phyloP scores from a whole-genome alignment of 2,113 vertebrate species.

The Craseonycteris thonglongyai region DNA sequence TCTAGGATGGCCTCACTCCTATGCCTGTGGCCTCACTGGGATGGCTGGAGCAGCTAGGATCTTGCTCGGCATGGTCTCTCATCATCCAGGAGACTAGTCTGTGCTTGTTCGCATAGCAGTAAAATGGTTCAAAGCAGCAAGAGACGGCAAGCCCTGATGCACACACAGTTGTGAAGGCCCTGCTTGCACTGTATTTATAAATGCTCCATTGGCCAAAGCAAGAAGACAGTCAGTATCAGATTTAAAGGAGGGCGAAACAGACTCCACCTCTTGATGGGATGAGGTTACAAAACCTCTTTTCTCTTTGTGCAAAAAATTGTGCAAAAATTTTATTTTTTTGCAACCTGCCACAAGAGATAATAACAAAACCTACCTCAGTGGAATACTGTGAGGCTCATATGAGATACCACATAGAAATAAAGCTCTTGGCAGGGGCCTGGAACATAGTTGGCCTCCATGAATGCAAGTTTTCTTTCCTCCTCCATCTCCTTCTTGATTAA shows the following conservation, averaged over 20 bases:
- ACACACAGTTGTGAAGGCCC: background rate
- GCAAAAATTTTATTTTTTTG: background rate
- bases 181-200: background rate
- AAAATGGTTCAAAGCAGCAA: background rate
- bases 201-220: background rate
- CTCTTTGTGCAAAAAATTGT: background rate
- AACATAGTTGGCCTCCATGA: background rate
- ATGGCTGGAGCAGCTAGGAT: background rate
- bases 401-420: background rate
- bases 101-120: background rate
- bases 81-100: background rate
- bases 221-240: background rate
- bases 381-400: background rate
- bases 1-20: background rate
- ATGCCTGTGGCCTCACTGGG: background rate
- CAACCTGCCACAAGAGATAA: background rate
- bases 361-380: background rate
- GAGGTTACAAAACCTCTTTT: background rate
- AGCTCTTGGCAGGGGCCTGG: background rate
- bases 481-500: slow-evolving; percentile 35
- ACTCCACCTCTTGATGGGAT: background rate
- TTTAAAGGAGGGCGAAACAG: background rate
- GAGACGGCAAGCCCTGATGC: background rate
- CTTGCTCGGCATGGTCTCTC: background rate
- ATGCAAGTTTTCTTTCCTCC: background rate